Conservation (phyloP, 2,888 invertebrate species). For the Drosophila incognita region DNA sequence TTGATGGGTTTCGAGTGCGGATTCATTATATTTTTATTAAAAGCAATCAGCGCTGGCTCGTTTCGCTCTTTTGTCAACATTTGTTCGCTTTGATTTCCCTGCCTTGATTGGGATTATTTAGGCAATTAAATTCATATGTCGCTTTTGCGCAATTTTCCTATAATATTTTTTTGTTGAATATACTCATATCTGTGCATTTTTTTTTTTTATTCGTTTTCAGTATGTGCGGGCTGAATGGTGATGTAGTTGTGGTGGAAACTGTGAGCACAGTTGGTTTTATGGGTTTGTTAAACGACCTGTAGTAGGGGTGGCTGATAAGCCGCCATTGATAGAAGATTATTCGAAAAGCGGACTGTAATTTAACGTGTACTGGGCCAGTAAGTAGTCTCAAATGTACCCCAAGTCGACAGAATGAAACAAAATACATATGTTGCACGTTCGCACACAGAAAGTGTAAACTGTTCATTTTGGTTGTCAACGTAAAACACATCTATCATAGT, state of each 20-base stretch:
- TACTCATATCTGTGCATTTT: background rate
- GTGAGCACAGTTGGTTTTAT: slow-evolving; percentile 34
- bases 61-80: slow-evolving; percentile 54
- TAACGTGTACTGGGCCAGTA: background rate
- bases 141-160: slow-evolving; percentile 57
- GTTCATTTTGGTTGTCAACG: background rate
- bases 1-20: slow-evolving; percentile 58
- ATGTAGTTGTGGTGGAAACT: slow-evolving; percentile 25
- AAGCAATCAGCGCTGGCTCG: slow-evolving; percentile 67
- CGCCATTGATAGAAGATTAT: slow-evolving; percentile 21
- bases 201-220: slow-evolving; percentile 2
- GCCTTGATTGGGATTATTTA: slow-evolving; percentile 69
- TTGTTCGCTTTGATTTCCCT: slow-evolving; percentile 57
- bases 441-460: background rate
- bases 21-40: slow-evolving; percentile 81
- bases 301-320: slow-evolving; percentile 20
- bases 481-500: background rate
- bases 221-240: slow-evolving; percentile 16
- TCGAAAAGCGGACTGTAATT: slow-evolving; percentile 1
- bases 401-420: background rate
- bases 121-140: slow-evolving; percentile 80
- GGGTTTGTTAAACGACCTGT: slow-evolving; percentile 31
- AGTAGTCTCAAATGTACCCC: background rate
- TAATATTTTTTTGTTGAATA: slow-evolving; percentile 28
- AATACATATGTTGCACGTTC: background rate